These are phyloP conservation scores for Hestina assimilis DNA, from an alignment of 1,140 invertebrate species.

Conservation along the genomic window DNA sequence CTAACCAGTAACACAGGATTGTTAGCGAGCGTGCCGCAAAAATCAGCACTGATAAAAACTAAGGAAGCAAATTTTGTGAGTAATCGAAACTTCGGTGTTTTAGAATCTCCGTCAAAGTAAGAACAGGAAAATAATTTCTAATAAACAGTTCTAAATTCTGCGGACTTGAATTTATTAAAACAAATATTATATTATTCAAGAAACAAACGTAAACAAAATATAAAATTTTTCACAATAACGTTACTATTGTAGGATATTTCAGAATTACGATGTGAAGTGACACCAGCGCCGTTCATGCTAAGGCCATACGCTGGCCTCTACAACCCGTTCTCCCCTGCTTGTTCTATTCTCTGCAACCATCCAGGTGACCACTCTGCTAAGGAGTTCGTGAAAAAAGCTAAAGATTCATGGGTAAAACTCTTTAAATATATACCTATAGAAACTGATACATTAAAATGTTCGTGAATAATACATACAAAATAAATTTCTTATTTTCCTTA, in stretches of 20 bases:
- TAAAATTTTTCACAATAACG: neutral
- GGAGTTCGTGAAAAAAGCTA: conserved; percentile 84
- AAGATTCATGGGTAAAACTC: conserved; percentile 83
- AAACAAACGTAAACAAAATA: too few species aligned
- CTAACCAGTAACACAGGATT: conserved; percentile 70
- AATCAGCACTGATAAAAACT: conserved; percentile 34
- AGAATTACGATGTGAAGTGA: conserved; percentile 63
- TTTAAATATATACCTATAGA: too few species aligned
- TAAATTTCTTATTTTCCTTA: conserved; percentile 22
- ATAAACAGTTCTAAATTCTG: too few species aligned
- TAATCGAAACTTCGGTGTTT: too few species aligned
- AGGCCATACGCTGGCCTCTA: conserved; percentile 88
- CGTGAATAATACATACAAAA: too few species aligned
- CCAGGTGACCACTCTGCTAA: conserved; percentile 86
- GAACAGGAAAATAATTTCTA: too few species aligned
- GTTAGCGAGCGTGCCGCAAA: conserved; percentile 55
- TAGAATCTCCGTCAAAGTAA: too few species aligned
- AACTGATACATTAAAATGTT: too few species aligned
- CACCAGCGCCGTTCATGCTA: conserved; percentile 82
- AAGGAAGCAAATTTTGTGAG: conserved; percentile 40
- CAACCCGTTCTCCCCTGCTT: conserved; percentile 88
- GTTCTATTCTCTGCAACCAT: conserved; percentile 90
- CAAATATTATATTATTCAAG: too few species aligned
- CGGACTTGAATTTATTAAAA: too few species aligned
- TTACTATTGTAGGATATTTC: conserved; percentile 35